A percentile compares a stretch with the other conserved stretches of the same genome.
These are phyloP conservation scores for Trachurus trachurus DNA, from an alignment of 2,797 vertebrate species.

Conservation along the genomic window DNA sequence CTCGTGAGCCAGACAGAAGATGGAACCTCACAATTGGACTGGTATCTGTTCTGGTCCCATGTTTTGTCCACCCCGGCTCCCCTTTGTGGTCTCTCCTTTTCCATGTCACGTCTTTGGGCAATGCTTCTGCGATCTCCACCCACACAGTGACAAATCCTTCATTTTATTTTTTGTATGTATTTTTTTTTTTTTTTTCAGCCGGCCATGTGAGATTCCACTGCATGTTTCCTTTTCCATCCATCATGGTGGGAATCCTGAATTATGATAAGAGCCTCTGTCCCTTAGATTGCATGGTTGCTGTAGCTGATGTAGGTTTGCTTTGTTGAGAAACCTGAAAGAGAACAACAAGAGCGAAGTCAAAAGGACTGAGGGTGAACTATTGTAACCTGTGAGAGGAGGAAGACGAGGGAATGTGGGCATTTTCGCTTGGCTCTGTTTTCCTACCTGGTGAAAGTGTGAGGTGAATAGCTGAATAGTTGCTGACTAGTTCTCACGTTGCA, in stretches of 20 bases:
- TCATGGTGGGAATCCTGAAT: conserved; percentile 73
- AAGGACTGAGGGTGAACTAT: conserved; percentile 17
- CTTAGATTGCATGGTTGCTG: conserved; percentile 98
- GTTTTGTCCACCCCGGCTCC: conserved; percentile 52
- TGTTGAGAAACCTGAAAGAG: conserved; percentile 91
- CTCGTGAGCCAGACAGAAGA: conserved; percentile 70
- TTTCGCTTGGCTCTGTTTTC: conserved; percentile 8
- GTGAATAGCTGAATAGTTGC: conserved; percentile 13
- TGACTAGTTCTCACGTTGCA: not conserved
- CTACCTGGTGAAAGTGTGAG: not conserved
- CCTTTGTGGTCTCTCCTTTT: conserved; percentile 47
- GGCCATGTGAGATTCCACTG: conserved; percentile 57
- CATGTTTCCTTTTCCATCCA: conserved; percentile 43
- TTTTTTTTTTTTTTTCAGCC: conserved; percentile 23
- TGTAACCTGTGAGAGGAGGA: not conserved
- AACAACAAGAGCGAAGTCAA: conserved; percentile 56
- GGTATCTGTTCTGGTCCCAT: conserved; percentile 59
- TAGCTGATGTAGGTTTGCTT: conserved; percentile 99
- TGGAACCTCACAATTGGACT: conserved; percentile 62
- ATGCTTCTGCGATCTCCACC: conserved; percentile 55
- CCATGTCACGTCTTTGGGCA: conserved; percentile 56
- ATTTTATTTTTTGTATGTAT: not conserved
- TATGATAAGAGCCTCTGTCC: conserved; percentile 61
- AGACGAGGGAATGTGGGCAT: not conserved
- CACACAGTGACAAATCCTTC: conserved; percentile 41